Evolutionary conservation across 1,140 invertebrate genomes (phyloP).

Genomic region (Penaeus indicus): DNA sequence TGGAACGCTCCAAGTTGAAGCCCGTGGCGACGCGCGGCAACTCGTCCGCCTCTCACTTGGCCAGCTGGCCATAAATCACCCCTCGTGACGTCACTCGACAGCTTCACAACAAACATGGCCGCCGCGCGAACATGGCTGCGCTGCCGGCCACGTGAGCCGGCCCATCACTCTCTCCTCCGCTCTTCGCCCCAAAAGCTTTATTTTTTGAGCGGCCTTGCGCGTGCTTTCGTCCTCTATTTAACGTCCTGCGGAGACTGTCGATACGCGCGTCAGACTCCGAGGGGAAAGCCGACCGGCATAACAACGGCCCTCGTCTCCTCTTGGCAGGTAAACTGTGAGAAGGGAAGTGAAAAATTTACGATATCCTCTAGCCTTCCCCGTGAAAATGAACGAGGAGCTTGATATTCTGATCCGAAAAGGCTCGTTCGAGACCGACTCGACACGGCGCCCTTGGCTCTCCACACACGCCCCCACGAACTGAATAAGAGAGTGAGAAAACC

Average conservation of each 20-base stretch:
- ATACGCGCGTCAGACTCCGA: neutral
- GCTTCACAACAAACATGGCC: conserved; percentile 64
- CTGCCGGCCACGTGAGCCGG: conserved; percentile 1
- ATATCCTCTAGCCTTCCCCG: conserved; percentile 4
- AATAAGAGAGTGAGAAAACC: too few species aligned
- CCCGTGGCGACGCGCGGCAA: conserved; percentile 51
- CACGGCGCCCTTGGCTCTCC: too few species aligned
- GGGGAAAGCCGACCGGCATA: neutral
- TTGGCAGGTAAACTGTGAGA: neutral
- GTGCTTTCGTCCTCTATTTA: too few species aligned
- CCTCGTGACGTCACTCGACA: conserved; percentile 59
- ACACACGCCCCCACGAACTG: too few species aligned
- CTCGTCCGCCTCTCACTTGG: conserved; percentile 32
- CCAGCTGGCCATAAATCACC: conserved; percentile 60
- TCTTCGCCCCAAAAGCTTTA: neutral
- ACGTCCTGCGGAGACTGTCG: too few species aligned
- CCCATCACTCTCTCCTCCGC: neutral
- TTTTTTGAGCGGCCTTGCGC: too few species aligned
- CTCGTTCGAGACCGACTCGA: too few species aligned
- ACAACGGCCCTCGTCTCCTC: neutral
- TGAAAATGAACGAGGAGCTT: too few species aligned
- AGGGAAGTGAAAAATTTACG: conserved; percentile 54
- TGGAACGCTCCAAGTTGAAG: conserved; percentile 37
- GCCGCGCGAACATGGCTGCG: conserved; percentile 63
- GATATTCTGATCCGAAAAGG: too few species aligned